These are phyloP conservation scores for Zoanthus gigantus DNA, from an alignment of 92 coral and sea anemone genomes.

Conservation along the genomic window DNA sequence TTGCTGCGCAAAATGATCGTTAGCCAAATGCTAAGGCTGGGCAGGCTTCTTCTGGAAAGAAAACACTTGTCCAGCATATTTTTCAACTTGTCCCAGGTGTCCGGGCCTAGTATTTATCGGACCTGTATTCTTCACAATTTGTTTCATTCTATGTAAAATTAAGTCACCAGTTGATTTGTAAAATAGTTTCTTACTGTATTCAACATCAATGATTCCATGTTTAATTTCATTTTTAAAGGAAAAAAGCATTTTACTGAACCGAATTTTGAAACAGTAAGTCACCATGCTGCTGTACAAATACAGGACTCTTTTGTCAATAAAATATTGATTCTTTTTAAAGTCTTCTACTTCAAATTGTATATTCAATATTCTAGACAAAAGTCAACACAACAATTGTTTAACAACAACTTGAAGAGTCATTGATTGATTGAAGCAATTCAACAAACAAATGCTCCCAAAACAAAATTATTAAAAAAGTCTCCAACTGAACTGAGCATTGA, in stretches of 20 bases:
- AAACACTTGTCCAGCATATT: too few relatives aligned
- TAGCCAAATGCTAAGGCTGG: too few relatives aligned
- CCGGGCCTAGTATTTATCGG: not conserved
- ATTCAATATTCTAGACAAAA: conserved; percentile 13
- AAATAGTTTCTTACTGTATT: not conserved
- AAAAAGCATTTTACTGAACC: conserved; percentile 11
- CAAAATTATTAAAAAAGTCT: too few relatives aligned
- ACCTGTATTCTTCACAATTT: conserved; percentile 3
- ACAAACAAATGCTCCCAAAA: too few relatives aligned
- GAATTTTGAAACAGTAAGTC: not conserved
- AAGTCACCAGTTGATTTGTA: not conserved
- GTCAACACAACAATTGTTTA: not conserved
- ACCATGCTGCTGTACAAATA: not conserved
- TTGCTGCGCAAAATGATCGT: too few relatives aligned
- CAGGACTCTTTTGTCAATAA: too few relatives aligned
- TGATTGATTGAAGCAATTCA: not conserved
- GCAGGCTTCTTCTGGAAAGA: too few relatives aligned
- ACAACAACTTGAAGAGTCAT: not conserved
- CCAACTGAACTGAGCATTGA: too few relatives aligned
- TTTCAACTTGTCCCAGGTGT: too few relatives aligned
- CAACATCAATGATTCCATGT: too few relatives aligned
- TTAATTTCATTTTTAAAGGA: not conserved
- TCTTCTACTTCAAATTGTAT: not conserved
- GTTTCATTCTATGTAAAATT: conserved; percentile 11
- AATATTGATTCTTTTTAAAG: not conserved